Evolutionary conservation across 23 tunicate genomes (phyloP).

Genomic region (Oikopleura dioica): DNA sequence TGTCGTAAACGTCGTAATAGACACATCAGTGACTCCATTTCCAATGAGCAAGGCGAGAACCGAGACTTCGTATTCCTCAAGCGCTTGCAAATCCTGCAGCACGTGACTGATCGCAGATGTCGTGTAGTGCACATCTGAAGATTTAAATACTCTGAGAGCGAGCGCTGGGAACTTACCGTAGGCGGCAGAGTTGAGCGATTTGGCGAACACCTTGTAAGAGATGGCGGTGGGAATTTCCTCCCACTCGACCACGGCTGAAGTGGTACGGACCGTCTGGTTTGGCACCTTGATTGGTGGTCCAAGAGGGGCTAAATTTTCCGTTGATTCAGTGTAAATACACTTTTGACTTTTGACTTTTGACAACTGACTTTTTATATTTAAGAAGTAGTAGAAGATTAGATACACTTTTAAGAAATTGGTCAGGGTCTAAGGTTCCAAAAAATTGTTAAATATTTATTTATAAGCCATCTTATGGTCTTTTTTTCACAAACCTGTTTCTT

Average conservation of each 20-base stretch:
- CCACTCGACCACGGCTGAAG: slow-evolving; percentile 9
- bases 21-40: not conserved
- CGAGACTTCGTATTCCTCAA: not conserved
- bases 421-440: not conserved
- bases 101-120: not conserved
- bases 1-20: not conserved
- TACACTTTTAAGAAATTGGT: not conserved
- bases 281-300: not conserved
- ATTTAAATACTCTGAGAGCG: not conserved
- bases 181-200: not conserved
- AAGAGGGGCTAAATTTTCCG: slow-evolving; percentile 11
- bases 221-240: not conserved
- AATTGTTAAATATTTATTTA: not conserved
- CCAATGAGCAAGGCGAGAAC: not conserved
- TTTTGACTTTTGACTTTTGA: too few relatives aligned
- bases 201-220: not conserved
- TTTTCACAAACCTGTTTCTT: not conserved
- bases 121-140: not conserved
- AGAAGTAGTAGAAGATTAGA: too few relatives aligned
- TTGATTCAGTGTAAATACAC: too few relatives aligned
- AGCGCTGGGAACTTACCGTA: not conserved
- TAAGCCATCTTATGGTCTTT: not conserved
- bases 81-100: not conserved
- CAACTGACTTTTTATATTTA: too few relatives aligned
- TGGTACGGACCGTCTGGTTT: not conserved